Evolutionary conservation across 2,797 vertebrate species (phyloP), one percentile per base, ranked within the genome.

Genomic region (Strix occidentalis): DNA sequence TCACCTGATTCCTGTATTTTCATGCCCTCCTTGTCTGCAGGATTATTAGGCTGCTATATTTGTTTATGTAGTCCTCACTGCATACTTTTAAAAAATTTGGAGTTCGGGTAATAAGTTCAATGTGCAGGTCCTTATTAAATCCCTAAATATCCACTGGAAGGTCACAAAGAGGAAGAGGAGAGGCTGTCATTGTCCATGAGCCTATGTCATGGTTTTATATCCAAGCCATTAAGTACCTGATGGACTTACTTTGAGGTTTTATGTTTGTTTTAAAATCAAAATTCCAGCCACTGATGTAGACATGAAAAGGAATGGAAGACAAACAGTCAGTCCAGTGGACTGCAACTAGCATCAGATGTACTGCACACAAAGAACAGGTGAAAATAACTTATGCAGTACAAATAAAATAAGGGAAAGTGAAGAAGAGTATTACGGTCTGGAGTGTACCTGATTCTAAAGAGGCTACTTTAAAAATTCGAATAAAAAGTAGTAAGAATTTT

Each of bases 391-490:
- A 43, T 65, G 63, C 33, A 70, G 21, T 39, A 53, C 11, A 86
- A 91, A 84, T 75, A 71, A 95, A 94, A 65, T 69, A 78, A 39
- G 16, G 6, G 31, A 45, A 91, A 87, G 11, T 10, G 48, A 77
- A 69, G 84, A 80, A 64, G 51, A 54, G 25, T 68, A 24, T 86
- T 79, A 57, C 0, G 0, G 39, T 78, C 51, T 63, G 58, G 39
- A 76, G 31, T 10, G 13, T 58, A 56, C 18, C 66, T 48, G 31
- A 33, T 78, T 87, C n/a, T 95, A 43, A 77, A 61, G 48, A 88
- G 43, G 77, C 35, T 84, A 65, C 64, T 95, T 87, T n/a, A 84
- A 91, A 95, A 95, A 87, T 82, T 65, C 78, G 81, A 78, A 72
- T 66, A 77, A 89, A 89, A 89, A 63, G 8, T 45, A 28, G 31